These are phyloP conservation scores for Sialis lutaria DNA, from an alignment of 2,888 invertebrate species.

Conservation along the genomic window DNA sequence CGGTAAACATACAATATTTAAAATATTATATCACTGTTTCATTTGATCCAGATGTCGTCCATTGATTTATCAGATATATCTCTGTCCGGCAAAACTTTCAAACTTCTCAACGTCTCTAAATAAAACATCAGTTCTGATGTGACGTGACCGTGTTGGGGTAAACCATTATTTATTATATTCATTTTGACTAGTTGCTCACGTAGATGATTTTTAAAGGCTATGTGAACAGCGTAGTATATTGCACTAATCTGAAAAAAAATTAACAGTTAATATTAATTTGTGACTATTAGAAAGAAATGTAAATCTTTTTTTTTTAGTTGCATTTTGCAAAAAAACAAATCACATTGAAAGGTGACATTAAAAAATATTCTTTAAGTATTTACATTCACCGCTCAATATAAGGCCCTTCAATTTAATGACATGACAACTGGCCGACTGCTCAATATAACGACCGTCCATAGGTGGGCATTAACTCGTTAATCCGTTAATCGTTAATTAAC, in stretches of 20 bases:
- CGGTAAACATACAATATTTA: background rate
- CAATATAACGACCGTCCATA: too few species aligned
- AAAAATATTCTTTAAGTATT: too few species aligned
- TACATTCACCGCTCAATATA: too few species aligned
- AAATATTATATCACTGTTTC: constrained; percentile 14
- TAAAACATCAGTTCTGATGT: constrained; percentile 85
- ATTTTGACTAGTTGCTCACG: constrained; percentile 68
- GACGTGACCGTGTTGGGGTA: constrained; percentile 90
- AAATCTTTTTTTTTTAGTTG: background rate
- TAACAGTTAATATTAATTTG: too few species aligned
- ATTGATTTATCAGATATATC: constrained; percentile 59
- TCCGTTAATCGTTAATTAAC: too few species aligned
- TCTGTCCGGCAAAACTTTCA: constrained; percentile 57
- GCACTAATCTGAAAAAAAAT: constrained; percentile 20
- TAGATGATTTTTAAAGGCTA: constrained; percentile 72
- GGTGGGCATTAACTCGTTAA: too few species aligned
- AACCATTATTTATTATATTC: constrained; percentile 89
- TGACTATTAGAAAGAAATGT: background rate
- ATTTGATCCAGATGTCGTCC: constrained; percentile 69
- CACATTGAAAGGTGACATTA: too few species aligned
- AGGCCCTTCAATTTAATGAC: too few species aligned
- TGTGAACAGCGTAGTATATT: constrained; percentile 48
- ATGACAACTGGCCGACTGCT: too few species aligned
- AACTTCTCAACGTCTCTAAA: constrained; percentile 65
- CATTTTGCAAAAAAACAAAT: background rate